Conservation (phyloP, 1,140 invertebrate genomes). For the Drosophila takahashii region DNA sequence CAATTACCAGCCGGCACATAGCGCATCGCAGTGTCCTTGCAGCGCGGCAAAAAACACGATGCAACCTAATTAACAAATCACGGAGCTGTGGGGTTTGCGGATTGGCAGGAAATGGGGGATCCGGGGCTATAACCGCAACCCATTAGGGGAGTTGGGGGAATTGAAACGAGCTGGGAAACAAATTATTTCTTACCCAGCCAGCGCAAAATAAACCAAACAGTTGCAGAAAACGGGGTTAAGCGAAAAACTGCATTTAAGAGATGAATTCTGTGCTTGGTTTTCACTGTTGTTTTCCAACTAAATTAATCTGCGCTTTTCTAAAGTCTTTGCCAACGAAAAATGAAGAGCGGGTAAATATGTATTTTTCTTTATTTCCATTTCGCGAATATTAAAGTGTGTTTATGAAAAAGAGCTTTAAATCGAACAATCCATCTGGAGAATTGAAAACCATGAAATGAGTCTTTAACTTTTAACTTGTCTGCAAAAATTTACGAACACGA, state of each 20-base stretch:
- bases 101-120: neutral
- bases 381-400: neutral
- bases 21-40: constrained; percentile 19
- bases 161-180: constrained; percentile 17
- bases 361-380: too few relatives aligned
- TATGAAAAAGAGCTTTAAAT: too few relatives aligned
- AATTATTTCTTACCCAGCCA: constrained; percentile 19
- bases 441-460: too few relatives aligned
- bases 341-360: too few relatives aligned
- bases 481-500: too few relatives aligned
- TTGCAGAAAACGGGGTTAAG: constrained; percentile 5
- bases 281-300: neutral
- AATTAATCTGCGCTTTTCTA: neutral
- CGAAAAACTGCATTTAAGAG: constrained; percentile 1
- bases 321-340: neutral
- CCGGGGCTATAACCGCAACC: constrained; percentile 6
- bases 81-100: neutral
- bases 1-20: constrained; percentile 25
- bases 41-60: constrained; percentile 27
- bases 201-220: neutral
- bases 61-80: constrained; percentile 46
- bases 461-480: too few relatives aligned
- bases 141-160: constrained; percentile 16
- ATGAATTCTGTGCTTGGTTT: neutral
- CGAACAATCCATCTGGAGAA: too few relatives aligned